A percentile compares a stretch with the other conserved stretches of the same genome.
Conservation (phyloP, 2,888 invertebrate genomes). For the Machimus atricapillus region DNA sequence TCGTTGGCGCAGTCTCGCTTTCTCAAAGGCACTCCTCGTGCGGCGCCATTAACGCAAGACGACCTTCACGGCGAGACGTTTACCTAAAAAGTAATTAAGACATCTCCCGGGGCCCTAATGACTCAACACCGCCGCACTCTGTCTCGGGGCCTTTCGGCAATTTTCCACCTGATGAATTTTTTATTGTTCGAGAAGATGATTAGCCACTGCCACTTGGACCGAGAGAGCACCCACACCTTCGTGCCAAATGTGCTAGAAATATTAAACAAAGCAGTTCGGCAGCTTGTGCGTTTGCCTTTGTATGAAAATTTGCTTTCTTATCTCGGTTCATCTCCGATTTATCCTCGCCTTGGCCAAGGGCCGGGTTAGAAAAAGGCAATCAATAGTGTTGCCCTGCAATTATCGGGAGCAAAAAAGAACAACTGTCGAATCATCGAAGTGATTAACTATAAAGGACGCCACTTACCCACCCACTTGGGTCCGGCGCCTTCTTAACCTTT, state of each 20-base stretch:
- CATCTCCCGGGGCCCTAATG: slow-evolving; percentile 3
- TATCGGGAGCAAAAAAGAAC: not conserved
- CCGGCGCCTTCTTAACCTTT: not conserved
- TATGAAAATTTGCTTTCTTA: slow-evolving; percentile 16
- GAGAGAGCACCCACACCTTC: not conserved
- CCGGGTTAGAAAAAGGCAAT: not conserved
- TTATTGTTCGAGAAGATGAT: slow-evolving; percentile 15
- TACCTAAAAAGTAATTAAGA: slow-evolving; percentile 27
- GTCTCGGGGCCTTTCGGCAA: slow-evolving; percentile 14
- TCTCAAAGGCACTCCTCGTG: not conserved
- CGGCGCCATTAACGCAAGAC: not conserved
- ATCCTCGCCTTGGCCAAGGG: not conserved
- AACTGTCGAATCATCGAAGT: slow-evolving; percentile 6
- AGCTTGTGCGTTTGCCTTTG: not conserved
- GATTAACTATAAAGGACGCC: slow-evolving; percentile 2
- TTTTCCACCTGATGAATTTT: slow-evolving; percentile 33
- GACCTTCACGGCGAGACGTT: slow-evolving; percentile 10
- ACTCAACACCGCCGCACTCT: not conserved
- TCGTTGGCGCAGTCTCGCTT: not conserved
- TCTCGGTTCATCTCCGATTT: not conserved
- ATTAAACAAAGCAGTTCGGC: not conserved
- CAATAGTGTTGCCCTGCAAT: not conserved
- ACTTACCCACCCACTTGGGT: not conserved
- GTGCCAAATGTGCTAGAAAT: not conserved
- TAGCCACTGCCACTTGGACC: not conserved